Base-by-base conservation (phyloP, 1,140 invertebrate species). In the Sesamia nonagrioides region DNA sequence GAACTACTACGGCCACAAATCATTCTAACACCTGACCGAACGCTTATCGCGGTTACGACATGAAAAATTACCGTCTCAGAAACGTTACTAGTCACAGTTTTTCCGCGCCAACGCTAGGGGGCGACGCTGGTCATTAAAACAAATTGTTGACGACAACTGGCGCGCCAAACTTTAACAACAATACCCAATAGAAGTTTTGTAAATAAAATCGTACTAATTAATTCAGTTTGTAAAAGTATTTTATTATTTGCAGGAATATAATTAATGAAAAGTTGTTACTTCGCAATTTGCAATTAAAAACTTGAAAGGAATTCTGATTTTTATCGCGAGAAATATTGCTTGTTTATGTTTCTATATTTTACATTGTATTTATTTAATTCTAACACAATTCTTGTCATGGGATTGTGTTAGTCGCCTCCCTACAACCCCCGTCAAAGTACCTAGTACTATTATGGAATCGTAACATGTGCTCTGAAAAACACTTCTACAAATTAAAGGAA, bases 1-100 rank as follows among this genome's bases (percentile, higher is more conserved):
- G 66, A 81, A 68, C 80, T 58, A 73, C 80, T 78, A 74, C 54
- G 84, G 79, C 82, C 82, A 94, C 93, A 91, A 94, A 93, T 94
- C 92, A 94, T 91, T 92, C 82, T 86, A 92, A 91, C 91, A 92
- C 93, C 91, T 93, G 91, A 91, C 90, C 89, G 85, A 80, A 72
- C 82, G 80, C 78, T 91, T 94, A 93, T 93, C 91, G 93, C 80
- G 79, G 79, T 79, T 37, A 40, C 85, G 80, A 88, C 88, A 89
- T 93, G 92, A 94, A 94, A 94, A 94, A 93, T 93, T 89, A 90
- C 88, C 82, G 85, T 88, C 86, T 88, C 86, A 84, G 76, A 83
- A 89, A 86, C 80, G 83, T 79, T 79, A 83, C 68, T 82, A 86
- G 86, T 84, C 81, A 90, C 86, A 88, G 86, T 90, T 92, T 91